Evolutionary conservation across 2,888 invertebrate genomes (phyloP).

Genomic region (Xiphydria camelus): DNA sequence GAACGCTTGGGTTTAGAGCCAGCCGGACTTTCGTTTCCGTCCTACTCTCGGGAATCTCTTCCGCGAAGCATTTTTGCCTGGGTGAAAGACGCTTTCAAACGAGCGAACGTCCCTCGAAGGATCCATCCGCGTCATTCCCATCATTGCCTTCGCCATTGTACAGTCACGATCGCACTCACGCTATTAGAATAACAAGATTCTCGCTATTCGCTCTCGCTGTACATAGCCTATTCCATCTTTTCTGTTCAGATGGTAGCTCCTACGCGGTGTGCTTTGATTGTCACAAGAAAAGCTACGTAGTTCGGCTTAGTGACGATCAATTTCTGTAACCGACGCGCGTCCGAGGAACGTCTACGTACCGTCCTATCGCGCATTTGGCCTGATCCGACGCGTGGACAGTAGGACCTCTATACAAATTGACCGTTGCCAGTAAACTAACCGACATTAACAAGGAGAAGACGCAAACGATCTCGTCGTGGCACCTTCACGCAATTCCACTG

Average conservation of each 20-base stretch:
- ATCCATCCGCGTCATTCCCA: too few species aligned
- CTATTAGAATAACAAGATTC: neutral
- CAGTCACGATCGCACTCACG: neutral
- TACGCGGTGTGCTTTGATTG: constrained; percentile 55
- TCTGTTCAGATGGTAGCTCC: constrained; percentile 55
- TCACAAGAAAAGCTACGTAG: constrained; percentile 56
- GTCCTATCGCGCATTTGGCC: constrained; percentile 27
- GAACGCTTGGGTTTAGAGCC: too few species aligned
- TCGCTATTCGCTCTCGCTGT: constrained; percentile 44
- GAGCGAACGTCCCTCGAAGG: too few species aligned
- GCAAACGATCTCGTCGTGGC: constrained; percentile 17
- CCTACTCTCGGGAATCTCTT: too few species aligned
- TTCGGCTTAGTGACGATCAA: constrained; percentile 55
- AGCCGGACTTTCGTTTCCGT: too few species aligned
- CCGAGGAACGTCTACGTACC: constrained; percentile 23
- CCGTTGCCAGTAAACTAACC: constrained; percentile 29
- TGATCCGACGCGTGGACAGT: constrained; percentile 30
- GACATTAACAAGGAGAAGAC: constrained; percentile 30
- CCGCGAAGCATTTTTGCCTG: too few species aligned
- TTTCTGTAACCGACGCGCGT: constrained; percentile 35
- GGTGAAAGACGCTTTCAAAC: too few species aligned
- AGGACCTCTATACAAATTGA: constrained; percentile 30
- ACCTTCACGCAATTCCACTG: constrained; percentile 33
- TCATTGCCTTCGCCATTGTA: neutral
- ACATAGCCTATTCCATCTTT: constrained; percentile 53